These are phyloP conservation scores for Drosophila nikananu DNA, from an alignment of 1,140 invertebrate species.

Conservation along the genomic window DNA sequence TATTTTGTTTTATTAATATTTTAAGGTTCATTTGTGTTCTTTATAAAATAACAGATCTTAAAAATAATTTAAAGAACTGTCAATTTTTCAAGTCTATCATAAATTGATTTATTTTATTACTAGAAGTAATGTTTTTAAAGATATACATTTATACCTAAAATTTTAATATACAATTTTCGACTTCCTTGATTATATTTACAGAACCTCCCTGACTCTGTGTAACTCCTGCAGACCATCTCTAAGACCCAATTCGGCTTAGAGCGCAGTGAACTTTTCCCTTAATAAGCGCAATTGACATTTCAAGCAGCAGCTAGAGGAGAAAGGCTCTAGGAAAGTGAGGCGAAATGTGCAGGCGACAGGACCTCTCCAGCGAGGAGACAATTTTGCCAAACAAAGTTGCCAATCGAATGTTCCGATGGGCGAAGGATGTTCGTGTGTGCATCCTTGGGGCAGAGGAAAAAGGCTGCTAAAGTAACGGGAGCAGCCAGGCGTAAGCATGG, in stretches of 20 bases:
- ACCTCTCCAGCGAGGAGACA: slow-evolving; percentile 10
- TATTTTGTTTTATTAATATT: neutral
- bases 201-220: neutral
- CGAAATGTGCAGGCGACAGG: slow-evolving; percentile 13
- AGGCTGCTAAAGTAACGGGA: neutral
- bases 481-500: slow-evolving; percentile 48
- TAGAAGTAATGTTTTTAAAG: too few species aligned
- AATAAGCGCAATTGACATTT: slow-evolving; percentile 76
- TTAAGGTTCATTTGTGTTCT: neutral
- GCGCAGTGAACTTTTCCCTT: slow-evolving; percentile 70
- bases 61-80: too few species aligned
- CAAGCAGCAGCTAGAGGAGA: slow-evolving; percentile 21
- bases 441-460: neutral
- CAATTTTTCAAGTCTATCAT: too few species aligned
- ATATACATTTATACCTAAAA: neutral
- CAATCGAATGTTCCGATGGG: slow-evolving; percentile 34
- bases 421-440: slow-evolving; percentile 41
- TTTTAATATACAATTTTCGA: neutral
- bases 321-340: slow-evolving; percentile 5
- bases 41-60: too few species aligned
- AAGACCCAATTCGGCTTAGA: slow-evolving; percentile 13
- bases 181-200: neutral
- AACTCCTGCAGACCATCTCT: slow-evolving; percentile 10
- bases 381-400: slow-evolving; percentile 54
- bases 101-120: too few species aligned